phyloP scores from a whole-genome alignment of 2,797 vertebrate genomes.

The Yasuhikotakia modesta region DNA sequence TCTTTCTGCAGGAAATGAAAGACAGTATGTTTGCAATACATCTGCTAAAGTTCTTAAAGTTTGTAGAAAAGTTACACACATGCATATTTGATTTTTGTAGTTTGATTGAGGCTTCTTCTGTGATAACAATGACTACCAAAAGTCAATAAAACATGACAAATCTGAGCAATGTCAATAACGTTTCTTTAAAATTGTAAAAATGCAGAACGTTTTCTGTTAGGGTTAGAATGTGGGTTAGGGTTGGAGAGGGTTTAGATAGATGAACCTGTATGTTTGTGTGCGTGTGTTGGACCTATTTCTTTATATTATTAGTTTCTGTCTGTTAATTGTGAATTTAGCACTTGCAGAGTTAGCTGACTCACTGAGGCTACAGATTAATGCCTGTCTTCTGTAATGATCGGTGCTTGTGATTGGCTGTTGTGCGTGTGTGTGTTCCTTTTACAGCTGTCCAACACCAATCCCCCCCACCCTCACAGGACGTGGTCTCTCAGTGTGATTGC shows the following conservation, averaged over 20 bases:
- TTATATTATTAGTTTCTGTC: not conserved
- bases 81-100: too few relatives aligned
- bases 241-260: too few relatives aligned
- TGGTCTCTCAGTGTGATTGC: slow-evolving; percentile 34
- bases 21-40: too few relatives aligned
- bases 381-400: slow-evolving; percentile 7
- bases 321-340: not conserved
- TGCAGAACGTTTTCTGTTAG: too few relatives aligned
- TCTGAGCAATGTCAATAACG: too few relatives aligned
- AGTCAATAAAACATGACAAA: too few relatives aligned
- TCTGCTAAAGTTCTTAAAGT: too few relatives aligned
- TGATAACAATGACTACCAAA: not conserved
- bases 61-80: too few relatives aligned
- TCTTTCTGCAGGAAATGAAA: not conserved
- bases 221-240: too few relatives aligned
- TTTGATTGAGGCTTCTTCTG: too few relatives aligned
- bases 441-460: slow-evolving; percentile 15
- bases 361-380: slow-evolving; percentile 4
- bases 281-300: not conserved
- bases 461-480: slow-evolving; percentile 8
- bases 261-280: not conserved
- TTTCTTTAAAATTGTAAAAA: too few relatives aligned
- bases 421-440: not conserved
- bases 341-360: not conserved
- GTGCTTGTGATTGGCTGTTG: not conserved